Evolutionary conservation across 2,113 vertebrate genomes (phyloP).

Genomic region (Tenrec ecaudatus): DNA sequence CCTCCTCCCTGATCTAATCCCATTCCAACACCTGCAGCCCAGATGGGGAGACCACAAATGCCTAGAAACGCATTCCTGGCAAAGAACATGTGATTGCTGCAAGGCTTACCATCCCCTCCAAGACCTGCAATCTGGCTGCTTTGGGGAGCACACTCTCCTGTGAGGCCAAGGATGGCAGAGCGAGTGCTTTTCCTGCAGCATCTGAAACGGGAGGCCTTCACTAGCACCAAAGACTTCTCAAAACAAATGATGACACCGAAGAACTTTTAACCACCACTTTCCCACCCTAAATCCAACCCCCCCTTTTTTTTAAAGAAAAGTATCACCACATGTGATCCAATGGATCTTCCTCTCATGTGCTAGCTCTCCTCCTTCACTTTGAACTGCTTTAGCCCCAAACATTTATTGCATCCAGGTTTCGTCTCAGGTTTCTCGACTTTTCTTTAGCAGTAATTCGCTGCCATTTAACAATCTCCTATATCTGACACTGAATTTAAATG

Average conservation of each 20-base stretch:
- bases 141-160: conserved; percentile 10
- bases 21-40: conserved; percentile 68
- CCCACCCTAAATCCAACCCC: neutral
- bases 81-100: conserved; percentile 66
- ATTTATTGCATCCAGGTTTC: neutral
- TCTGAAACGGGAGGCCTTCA: neutral
- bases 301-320: neutral
- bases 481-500: neutral
- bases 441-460: neutral
- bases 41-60: conserved; percentile 77
- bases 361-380: neutral
- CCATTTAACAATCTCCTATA: conserved; percentile 4
- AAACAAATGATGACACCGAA: conserved; percentile 18
- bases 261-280: neutral
- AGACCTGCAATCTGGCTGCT: conserved; percentile 38
- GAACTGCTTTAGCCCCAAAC: neutral
- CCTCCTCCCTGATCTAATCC: conserved; percentile 59
- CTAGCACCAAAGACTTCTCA: neutral
- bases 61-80: conserved; percentile 69
- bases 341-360: neutral
- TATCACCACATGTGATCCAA: neutral
- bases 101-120: conserved; percentile 63
- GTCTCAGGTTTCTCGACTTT: neutral
- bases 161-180: neutral
- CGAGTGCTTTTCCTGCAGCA: neutral